Conservation (phyloP, 1,140 invertebrate species). For the Himalopsyche phryganea region DNA sequence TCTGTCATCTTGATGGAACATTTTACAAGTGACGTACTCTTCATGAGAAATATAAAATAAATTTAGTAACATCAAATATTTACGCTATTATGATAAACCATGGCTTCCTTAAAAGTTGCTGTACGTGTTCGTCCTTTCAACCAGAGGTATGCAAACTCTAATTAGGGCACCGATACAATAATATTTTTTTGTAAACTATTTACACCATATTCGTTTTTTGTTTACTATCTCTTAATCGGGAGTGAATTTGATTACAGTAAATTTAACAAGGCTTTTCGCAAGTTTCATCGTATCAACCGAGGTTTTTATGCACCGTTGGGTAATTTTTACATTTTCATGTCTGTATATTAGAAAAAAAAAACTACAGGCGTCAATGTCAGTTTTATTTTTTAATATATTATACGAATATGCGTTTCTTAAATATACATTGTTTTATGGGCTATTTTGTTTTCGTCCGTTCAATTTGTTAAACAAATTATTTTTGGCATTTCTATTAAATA, state of each 20-base stretch:
- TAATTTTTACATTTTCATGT: too few species aligned
- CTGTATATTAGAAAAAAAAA: neutral
- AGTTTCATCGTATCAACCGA: neutral
- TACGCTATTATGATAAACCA: conserved; percentile 37
- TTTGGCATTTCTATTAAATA: neutral
- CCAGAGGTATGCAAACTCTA: conserved; percentile 59
- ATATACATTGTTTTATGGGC: too few species aligned
- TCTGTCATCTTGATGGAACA: conserved; percentile 17
- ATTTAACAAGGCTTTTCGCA: neutral
- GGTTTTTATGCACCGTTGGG: neutral
- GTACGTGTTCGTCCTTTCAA: conserved; percentile 78
- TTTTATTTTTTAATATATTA: conserved; percentile 1
- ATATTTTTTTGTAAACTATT: conserved; percentile 36
- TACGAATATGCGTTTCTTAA: neutral
- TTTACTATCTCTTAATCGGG: neutral
- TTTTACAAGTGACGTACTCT: conserved; percentile 20
- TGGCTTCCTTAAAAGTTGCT: conserved; percentile 79
- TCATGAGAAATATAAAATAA: conserved; percentile 15
- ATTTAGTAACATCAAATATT: conserved; percentile 1
- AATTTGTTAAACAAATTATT: neutral
- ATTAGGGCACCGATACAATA: conserved; percentile 30
- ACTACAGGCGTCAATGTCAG: neutral
- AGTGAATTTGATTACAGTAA: neutral
- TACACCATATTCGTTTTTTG: conserved; percentile 26
- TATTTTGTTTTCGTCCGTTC: neutral